Evolutionary conservation across 2,113 vertebrate species (phyloP).

Genomic region (Hippopotamus amphibius): DNA sequence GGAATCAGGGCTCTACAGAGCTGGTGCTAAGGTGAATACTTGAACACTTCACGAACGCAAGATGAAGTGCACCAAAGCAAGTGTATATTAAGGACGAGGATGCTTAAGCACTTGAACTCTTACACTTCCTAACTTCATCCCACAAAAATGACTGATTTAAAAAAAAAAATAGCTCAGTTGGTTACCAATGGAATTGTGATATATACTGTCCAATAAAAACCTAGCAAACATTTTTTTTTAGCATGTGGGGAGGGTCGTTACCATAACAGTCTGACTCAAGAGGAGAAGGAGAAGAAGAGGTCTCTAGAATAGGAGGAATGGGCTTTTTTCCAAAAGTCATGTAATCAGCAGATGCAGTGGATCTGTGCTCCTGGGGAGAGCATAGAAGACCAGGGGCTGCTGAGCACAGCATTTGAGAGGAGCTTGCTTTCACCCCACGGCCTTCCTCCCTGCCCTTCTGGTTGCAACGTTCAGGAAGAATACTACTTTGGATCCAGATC

Average conservation of each 20-base stretch:
- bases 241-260: background rate
- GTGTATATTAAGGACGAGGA: constrained; percentile 33
- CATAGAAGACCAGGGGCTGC: accelerated
- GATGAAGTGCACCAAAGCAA: constrained; percentile 64
- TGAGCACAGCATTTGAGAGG: accelerated
- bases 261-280: background rate
- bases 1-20: constrained; percentile 75
- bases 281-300: background rate
- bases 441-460: background rate
- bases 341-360: background rate
- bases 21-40: constrained; percentile 68
- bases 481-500: background rate
- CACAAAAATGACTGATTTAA: background rate
- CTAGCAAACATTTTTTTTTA: constrained; percentile 33
- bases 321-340: background rate
- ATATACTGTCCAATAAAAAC: constrained; percentile 12
- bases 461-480: background rate
- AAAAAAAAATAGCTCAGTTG: background rate
- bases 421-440: accelerated
- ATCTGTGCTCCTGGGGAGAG: accelerated
- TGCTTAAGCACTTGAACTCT: constrained; percentile 36
- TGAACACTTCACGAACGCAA: constrained; percentile 63
- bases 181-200: constrained; percentile 16
- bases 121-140: background rate
- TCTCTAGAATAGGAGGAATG: background rate